Evolutionary conservation across 1,140 invertebrate species (phyloP).

Genomic region (Grapholita molesta): DNA sequence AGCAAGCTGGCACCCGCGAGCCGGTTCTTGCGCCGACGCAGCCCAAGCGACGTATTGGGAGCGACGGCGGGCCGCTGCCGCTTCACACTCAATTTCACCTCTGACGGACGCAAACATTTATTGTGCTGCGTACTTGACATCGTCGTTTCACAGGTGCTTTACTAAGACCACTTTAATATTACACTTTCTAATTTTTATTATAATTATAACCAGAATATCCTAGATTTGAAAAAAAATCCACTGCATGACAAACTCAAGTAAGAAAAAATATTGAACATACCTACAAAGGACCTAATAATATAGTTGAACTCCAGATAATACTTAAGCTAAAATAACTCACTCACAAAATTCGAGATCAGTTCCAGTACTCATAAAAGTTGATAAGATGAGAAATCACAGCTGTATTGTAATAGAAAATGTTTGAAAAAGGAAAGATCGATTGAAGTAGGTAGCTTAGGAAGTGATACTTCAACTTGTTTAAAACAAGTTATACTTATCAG

Average conservation of each 20-base stretch:
- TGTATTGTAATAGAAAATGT: conserved; percentile 3
- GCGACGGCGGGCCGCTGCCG: conserved; percentile 72
- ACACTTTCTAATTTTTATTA: conserved; percentile 16
- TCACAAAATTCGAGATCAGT: conserved; percentile 19
- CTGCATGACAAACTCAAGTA: no score
- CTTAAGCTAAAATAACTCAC: background rate
- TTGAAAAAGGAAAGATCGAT: conserved; percentile 13
- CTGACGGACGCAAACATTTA: conserved; percentile 75
- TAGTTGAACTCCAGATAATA: no score
- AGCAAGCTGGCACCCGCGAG: conserved; percentile 42
- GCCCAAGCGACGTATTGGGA: conserved; percentile 71
- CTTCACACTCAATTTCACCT: conserved; percentile 78
- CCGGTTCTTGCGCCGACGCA: conserved; percentile 63
- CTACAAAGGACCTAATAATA: no score
- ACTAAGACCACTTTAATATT: conserved; percentile 31
- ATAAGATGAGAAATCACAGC: conserved; percentile 41
- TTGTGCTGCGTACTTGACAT: conserved; percentile 64
- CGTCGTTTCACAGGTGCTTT: conserved; percentile 32
- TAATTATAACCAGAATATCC: no score
- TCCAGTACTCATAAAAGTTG: conserved; percentile 39
- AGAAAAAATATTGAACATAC: no score
- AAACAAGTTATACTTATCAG: conserved; percentile 69
- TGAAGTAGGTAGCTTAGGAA: conserved; percentile 33
- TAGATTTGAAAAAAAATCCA: no score
- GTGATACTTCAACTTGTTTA: conserved; percentile 42